A percentile compares a stretch with the other conserved stretches of the same genome.
Conservation (phyloP, 1,140 invertebrate species). For the Grapholita molesta region DNA sequence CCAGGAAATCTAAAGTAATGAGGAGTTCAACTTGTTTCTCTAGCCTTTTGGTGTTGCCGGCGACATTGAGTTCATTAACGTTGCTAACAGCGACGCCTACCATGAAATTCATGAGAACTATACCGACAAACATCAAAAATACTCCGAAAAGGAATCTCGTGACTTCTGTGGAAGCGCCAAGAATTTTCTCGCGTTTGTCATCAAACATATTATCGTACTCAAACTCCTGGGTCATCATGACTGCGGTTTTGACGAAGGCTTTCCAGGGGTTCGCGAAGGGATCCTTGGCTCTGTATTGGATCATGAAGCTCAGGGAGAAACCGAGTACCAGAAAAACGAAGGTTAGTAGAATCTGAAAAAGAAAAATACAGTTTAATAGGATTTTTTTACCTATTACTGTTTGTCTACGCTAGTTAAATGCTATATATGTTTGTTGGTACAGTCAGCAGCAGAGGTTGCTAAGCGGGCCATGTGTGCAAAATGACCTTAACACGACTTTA, state of each 20-base stretch:
- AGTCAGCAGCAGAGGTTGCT: too few species aligned
- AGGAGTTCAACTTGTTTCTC: constrained; percentile 39
- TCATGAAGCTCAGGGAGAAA: constrained; percentile 63
- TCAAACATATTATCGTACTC: constrained; percentile 47
- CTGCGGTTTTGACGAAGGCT: constrained; percentile 56
- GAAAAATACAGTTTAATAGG: too few species aligned
- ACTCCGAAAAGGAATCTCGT: constrained; percentile 70
- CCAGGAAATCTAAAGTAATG: constrained; percentile 29
- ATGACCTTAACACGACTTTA: too few species aligned
- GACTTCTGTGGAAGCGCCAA: constrained; percentile 26
- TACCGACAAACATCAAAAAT: constrained; percentile 75
- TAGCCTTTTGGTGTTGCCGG: constrained; percentile 45
- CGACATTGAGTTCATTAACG: constrained; percentile 69
- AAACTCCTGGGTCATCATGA: constrained; percentile 69
- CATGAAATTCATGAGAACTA: constrained; percentile 78
- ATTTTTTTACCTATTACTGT: too few species aligned
- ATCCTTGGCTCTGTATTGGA: constrained; percentile 40
- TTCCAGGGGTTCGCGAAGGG: constrained; percentile 42
- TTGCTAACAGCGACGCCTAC: constrained; percentile 79
- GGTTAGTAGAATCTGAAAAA: constrained; percentile 46
- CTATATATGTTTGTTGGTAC: too few species aligned
- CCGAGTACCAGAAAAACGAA: constrained; percentile 54
- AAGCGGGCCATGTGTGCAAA: too few species aligned
- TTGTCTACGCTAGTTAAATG: too few species aligned
- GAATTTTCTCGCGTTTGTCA: constrained; percentile 18